Percentiles rank a stretch among this genome's conserved stretches.
Evolutionary conservation across 1,140 invertebrate genomes (phyloP).

Genomic region (Drosophila arawakana): DNA sequence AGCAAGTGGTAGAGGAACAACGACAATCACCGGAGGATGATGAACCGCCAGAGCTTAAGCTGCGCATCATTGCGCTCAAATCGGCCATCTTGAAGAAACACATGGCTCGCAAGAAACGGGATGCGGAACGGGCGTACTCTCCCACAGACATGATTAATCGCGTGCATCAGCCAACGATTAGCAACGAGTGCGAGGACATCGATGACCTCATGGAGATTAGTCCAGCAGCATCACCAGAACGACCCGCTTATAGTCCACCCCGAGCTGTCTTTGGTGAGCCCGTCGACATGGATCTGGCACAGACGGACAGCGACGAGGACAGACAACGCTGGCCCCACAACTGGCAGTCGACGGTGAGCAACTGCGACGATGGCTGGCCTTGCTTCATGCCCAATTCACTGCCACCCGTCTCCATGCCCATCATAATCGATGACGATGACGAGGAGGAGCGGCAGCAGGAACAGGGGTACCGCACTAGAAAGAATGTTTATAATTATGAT

Average conservation of each 20-base stretch:
- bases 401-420: conserved; percentile 63
- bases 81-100: conserved; percentile 79
- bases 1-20: conserved; percentile 22
- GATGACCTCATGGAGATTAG: conserved; percentile 81
- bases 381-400: conserved; percentile 54
- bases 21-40: conserved; percentile 22
- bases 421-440: conserved; percentile 68
- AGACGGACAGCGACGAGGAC: conserved; percentile 76
- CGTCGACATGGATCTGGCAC: conserved; percentile 80
- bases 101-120: conserved; percentile 72
- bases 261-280: conserved; percentile 46
- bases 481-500: conserved; percentile 31
- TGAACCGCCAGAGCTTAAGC: conserved; percentile 60
- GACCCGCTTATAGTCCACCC: conserved; percentile 41
- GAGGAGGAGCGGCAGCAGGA: conserved; percentile 17
- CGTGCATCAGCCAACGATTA: conserved; percentile 53
- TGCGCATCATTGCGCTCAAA: conserved; percentile 78
- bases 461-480: not conserved
- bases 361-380: conserved; percentile 55
- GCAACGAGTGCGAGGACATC: conserved; percentile 59
- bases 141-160: conserved; percentile 81
- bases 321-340: conserved; percentile 38
- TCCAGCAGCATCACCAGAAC: conserved; percentile 69
- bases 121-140: conserved; percentile 79
- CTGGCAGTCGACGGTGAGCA: conserved; percentile 39